phyloP scores from a whole-genome alignment of 2,113 vertebrate genomes.

The Etheostoma spectabile region DNA sequence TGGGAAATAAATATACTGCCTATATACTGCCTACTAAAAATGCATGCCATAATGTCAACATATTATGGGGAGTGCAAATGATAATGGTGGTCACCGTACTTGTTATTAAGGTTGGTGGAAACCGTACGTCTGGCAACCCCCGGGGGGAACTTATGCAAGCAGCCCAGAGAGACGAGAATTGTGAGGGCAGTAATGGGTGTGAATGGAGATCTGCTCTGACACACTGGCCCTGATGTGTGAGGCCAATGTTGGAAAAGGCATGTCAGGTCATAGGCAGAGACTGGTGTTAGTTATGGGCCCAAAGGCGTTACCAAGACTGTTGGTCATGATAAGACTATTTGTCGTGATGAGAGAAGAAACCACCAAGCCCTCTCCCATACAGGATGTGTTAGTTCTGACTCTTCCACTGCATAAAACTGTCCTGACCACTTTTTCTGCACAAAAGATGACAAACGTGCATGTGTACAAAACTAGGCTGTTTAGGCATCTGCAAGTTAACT shows the following conservation, averaged over 20 bases:
- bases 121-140: too few relatives aligned
- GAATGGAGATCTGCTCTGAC: constrained; percentile 61
- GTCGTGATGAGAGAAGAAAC: constrained; percentile 38
- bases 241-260: constrained; percentile 41
- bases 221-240: constrained; percentile 52
- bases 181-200: constrained; percentile 38
- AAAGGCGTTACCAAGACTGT: constrained; percentile 55
- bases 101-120: constrained; percentile 43
- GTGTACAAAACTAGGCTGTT: neutral
- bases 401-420: neutral
- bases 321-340: constrained; percentile 53
- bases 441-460: constrained; percentile 13
- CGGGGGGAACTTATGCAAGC: neutral
- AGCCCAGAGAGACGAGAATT: constrained; percentile 28
- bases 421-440: neutral
- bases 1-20: neutral
- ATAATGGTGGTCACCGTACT: constrained; percentile 12
- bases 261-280: constrained; percentile 42
- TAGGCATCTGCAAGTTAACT: constrained; percentile 11
- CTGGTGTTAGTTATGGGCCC: constrained; percentile 60
- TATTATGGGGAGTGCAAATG: neutral
- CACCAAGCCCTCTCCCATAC: neutral
- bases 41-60: neutral
- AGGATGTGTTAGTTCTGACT: neutral
- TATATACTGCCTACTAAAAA: constrained; percentile 10